Evolutionary conservation across 2,797 vertebrate species (phyloP), one percentile per base, ranked within the genome.

Genomic region (Dendrocincla fuliginosa): DNA sequence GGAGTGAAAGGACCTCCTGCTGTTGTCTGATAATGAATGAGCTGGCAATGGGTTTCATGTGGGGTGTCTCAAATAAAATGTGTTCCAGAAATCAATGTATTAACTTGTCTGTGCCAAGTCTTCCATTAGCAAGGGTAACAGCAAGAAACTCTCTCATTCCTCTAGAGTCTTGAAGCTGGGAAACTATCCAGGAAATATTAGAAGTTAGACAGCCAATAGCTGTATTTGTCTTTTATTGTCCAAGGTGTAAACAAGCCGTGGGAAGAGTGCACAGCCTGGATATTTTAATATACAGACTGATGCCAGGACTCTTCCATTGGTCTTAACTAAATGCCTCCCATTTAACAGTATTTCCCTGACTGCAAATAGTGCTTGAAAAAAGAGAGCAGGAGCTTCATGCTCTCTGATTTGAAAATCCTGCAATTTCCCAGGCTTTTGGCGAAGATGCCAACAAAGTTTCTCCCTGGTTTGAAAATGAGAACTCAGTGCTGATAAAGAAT

Each of bases 121-220:
- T 91, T 92, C 82, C 87, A 89, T 92, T 96, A 96, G 82, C 61
- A 52, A n/a, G 37, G 50, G 35, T 41, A 57, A 44, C 56, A 57
- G 63, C 7, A 57, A 89, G 82, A 88, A 93, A 50, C 35, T 76
- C 67, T 77, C 59, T 60, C 2, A 4, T 91, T 87, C 65, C 61
- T 84, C 65, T 80, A 47, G 61, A 71, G 71, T 59, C 50, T 87
- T 75, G 35, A 59, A 92, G 53, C 55, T 90, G 86, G 93, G 88
- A 90, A 74, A 5, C 9, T 41, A 6, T 85, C 92, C 89, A 95
- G 84, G 78, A 96, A 89, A 75, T 77, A 87, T 37, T 53, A 89
- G 87, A 87, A 93, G 46, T 89, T 84, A 57, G 68, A n/a, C 42
- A 93, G n/a, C 63, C 87, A 89, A 71, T 89, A 89, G 56, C 41